These are phyloP conservation scores for Drosophila infuscata DNA, from an alignment of 2,888 invertebrate genomes.

Conservation along the genomic window DNA sequence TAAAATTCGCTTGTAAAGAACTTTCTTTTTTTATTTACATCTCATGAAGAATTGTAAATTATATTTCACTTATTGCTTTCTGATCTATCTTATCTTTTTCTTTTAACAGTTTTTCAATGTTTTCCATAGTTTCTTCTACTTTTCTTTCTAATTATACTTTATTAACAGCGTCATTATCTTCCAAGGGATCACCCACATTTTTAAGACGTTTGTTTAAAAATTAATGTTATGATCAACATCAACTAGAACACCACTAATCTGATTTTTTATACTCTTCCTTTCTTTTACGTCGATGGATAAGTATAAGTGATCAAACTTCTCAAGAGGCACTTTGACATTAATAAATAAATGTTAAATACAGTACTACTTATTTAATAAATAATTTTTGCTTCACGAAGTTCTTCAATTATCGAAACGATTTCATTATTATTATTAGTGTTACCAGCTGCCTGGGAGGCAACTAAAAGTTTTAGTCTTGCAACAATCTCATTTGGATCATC, in stretches of 20 bases:
- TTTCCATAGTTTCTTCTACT: background rate
- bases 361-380: background rate
- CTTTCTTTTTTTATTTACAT: background rate
- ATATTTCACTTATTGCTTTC: too few species aligned
- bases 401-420: slow-evolving; percentile 39
- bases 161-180: slow-evolving; percentile 7
- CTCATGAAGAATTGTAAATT: too few species aligned
- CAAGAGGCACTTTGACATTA: background rate
- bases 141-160: background rate
- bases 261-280: background rate
- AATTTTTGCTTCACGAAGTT: slow-evolving; percentile 29
- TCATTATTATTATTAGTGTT: slow-evolving; percentile 40
- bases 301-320: background rate
- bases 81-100: background rate
- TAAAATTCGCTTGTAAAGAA: background rate
- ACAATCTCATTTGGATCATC: slow-evolving; percentile 75
- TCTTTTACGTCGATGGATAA: too few species aligned
- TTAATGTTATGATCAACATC: slow-evolving; percentile 3
- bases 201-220: background rate
- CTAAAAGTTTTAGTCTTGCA: slow-evolving; percentile 64
- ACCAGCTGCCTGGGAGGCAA: slow-evolving; percentile 30
- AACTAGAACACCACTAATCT: background rate
- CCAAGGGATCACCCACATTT: background rate
- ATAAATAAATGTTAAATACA: background rate
- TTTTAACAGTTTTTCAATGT: background rate